Evolutionary conservation across 53 echinoderm and acorn worm genomes (phyloP), one percentile per base, ranked within the genome.

Genomic region (Stichopus horrens): DNA sequence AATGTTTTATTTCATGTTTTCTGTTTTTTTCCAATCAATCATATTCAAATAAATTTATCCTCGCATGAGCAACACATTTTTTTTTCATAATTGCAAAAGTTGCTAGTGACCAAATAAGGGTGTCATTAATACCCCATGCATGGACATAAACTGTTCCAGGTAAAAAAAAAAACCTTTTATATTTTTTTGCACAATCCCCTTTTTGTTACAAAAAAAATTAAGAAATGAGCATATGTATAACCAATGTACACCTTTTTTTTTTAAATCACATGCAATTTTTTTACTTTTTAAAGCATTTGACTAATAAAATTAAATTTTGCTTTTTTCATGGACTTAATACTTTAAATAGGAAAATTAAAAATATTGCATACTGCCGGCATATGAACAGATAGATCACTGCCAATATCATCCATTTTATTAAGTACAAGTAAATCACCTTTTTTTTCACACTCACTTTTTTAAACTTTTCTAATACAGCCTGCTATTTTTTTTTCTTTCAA

Each of bases 311-410:
- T 57, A 81, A 57, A 18, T 22, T 81, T 81, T 81, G 7, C 53
- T 56, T 75, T 79, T 20, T 53, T 80, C 7, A 80, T 57, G 21
- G n/a, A 56, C 75, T 18, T n/a, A 7, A 7, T 71, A 71, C 19
- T 16, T 71, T 16, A 5, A 16, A 71, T 71, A 71, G n/a, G 71
- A 63, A 71, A 81, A 81, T 56, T 81, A 56, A 81, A 81, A 81
- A 81, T 81, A 81, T 81, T 81, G 81, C 81, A 81, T 81, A 81
- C 81, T 81, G 81, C 81, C 81, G 58, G 81, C 81, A 54, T 56
- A 71, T 71, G 18, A n/a, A 16, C 63, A 63, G 63, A 37, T 37
- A 37, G 37, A 63, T 63, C 63, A 63, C 71, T 71, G 71, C 71
- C 71, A 71, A 71, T 13, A n/a, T 71, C 19, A 9, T 59, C 11